Conservation (phyloP, 2,797 vertebrate species). For the Clarias fuscus region DNA sequence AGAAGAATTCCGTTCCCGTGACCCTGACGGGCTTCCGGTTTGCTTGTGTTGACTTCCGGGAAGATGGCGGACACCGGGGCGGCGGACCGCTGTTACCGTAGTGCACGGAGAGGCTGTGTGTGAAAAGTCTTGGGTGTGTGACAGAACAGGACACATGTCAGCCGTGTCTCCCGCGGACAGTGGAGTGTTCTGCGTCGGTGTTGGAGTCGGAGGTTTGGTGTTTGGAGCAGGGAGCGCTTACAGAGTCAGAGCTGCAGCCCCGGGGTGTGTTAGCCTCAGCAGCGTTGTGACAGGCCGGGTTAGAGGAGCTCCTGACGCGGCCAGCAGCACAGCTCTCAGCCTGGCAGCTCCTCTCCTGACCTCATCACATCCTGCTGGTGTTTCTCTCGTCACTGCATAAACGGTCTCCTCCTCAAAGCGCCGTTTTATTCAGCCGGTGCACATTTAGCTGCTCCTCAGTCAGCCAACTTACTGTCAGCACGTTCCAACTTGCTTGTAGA, state of each 20-base stretch:
- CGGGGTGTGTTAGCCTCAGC: background rate
- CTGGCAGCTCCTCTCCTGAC: background rate
- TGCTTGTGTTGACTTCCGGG: constrained; percentile 56
- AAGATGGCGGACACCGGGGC: constrained; percentile 62
- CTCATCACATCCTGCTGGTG: background rate
- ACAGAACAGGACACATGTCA: constrained; percentile 27
- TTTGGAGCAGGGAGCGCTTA: no score
- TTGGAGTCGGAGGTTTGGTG: background rate
- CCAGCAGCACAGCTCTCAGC: background rate
- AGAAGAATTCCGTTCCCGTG: background rate
- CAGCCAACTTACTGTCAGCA: background rate
- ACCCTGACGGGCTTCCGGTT: constrained; percentile 48
- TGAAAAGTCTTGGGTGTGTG: background rate
- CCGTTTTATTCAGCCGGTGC: background rate
- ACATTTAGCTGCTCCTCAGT: background rate
- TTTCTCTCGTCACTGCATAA: background rate
- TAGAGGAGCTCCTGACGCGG: background rate
- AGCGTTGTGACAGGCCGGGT: constrained; percentile 16
- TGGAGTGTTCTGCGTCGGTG: background rate
- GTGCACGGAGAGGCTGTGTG: constrained; percentile 44
- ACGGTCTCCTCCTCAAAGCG: background rate
- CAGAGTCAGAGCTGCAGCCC: background rate
- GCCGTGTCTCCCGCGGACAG: background rate
- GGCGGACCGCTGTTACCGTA: constrained; percentile 47
- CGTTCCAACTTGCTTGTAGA: background rate